Percentiles rank a stretch among this genome's conserved stretches.
phyloP scores from a whole-genome alignment of 2,888 invertebrate genomes.

The Platerodrilus igneus region DNA sequence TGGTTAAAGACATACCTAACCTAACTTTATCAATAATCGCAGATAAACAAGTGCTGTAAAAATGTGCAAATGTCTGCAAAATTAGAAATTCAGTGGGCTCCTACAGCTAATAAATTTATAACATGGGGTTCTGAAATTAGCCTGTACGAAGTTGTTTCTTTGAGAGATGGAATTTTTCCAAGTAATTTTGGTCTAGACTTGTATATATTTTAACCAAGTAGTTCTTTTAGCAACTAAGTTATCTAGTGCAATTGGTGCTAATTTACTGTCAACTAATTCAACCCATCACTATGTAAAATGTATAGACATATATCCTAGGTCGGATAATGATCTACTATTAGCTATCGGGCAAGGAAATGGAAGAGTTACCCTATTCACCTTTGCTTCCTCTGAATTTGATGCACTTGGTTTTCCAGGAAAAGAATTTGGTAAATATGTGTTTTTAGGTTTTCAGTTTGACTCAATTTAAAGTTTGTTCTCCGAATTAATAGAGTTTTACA shows the following conservation, averaged over 20 bases:
- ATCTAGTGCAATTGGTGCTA: constrained; percentile 65
- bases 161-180: constrained; percentile 54
- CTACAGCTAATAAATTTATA: constrained; percentile 76
- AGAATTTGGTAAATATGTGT: constrained; percentile 68
- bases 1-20: no score
- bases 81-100: constrained; percentile 85
- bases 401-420: constrained; percentile 64
- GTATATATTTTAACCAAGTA: constrained; percentile 3
- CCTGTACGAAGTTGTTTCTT: constrained; percentile 70
- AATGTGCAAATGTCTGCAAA: constrained; percentile 55
- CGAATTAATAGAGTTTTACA: no score
- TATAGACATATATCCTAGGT: constrained; percentile 78
- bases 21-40: no score
- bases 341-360: constrained; percentile 88
- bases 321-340: constrained; percentile 71
- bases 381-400: constrained; percentile 65
- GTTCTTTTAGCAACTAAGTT: constrained; percentile 57
- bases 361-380: constrained; percentile 75
- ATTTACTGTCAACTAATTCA: constrained; percentile 67
- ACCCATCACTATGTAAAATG: constrained; percentile 78
- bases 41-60: no score
- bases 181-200: constrained; percentile 17
- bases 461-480: no score
- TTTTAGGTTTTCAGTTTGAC: no score
- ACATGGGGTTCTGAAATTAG: constrained; percentile 88